Evolutionary conservation across 2,888 invertebrate genomes (phyloP).

Genomic region (Gisinianus flammeolus): DNA sequence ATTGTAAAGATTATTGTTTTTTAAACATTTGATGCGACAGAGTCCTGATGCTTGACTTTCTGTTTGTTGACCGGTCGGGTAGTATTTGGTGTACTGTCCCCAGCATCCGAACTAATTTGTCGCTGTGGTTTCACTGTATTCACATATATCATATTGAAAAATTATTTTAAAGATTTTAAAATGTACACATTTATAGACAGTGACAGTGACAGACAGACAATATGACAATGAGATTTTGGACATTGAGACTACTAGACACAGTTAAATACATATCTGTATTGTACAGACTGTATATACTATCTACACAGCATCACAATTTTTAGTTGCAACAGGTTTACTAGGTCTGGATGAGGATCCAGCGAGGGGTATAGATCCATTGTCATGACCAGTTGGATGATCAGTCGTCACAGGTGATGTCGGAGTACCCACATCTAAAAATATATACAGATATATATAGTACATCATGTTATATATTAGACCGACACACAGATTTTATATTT

Average conservation of each 20-base stretch:
- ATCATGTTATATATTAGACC: not conserved
- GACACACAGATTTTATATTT: not conserved
- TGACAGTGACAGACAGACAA: too few species aligned
- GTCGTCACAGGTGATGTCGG: constrained; percentile 25
- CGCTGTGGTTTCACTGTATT: constrained; percentile 24
- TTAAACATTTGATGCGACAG: constrained; percentile 40
- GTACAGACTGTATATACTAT: too few species aligned
- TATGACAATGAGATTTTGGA: too few species aligned
- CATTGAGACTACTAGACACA: too few species aligned
- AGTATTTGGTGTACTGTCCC: constrained; percentile 20
- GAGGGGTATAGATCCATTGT: constrained; percentile 2
- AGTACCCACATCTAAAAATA: not conserved
- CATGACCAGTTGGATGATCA: not conserved
- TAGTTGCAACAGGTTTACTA: too few species aligned
- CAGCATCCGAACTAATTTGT: constrained; percentile 38
- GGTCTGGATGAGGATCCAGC: constrained; percentile 33
- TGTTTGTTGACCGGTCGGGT: constrained; percentile 22
- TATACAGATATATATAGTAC: not conserved
- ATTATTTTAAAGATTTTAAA: too few species aligned
- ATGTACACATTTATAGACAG: too few species aligned
- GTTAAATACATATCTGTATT: too few species aligned
- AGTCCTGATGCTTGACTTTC: constrained; percentile 37
- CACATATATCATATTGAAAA: too few species aligned
- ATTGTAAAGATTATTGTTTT: too few species aligned
- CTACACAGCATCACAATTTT: too few species aligned